phyloP scores from a whole-genome alignment of 2,888 invertebrate species.

The Cryptus viduatorius region DNA sequence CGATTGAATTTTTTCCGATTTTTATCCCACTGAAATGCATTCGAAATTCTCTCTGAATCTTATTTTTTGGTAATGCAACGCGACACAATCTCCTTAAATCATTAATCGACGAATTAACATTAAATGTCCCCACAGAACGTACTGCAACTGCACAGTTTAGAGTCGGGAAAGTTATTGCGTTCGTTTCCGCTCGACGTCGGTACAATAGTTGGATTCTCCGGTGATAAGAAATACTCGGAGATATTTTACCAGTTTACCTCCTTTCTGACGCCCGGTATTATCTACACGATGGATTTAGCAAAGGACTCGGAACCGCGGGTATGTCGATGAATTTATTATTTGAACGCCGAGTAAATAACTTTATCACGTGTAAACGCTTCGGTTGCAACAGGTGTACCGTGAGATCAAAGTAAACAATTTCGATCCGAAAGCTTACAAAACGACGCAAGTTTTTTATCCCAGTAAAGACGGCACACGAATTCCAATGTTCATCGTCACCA shows the following conservation, averaged over 20 bases:
- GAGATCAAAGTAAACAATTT: conserved; percentile 95
- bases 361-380: neutral
- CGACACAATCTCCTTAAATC: no score
- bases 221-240: conserved; percentile 93
- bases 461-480: conserved; percentile 97
- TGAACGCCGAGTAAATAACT: neutral
- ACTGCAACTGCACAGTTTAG: conserved; percentile 92
- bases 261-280: conserved; percentile 95
- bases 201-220: conserved; percentile 93
- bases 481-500: conserved; percentile 97
- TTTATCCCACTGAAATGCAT: no score
- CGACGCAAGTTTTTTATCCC: conserved; percentile 95
- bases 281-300: conserved; percentile 94
- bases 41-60: no score
- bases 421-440: conserved; percentile 91
- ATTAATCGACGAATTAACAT: no score
- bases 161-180: conserved; percentile 90
- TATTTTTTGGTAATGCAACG: no score
- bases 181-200: conserved; percentile 95
- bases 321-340: conserved; percentile 38
- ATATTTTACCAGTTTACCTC: conserved; percentile 98
- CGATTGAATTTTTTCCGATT: no score
- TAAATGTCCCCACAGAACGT: conserved; percentile 88
- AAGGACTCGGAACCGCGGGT: conserved; percentile 86
- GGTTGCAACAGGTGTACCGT: conserved; percentile 89